A percentile compares a stretch with the other conserved stretches of the same genome.
These are phyloP conservation scores for Nothoprocta pentlandii DNA, from an alignment of 2,113 vertebrate species.

Conservation along the genomic window DNA sequence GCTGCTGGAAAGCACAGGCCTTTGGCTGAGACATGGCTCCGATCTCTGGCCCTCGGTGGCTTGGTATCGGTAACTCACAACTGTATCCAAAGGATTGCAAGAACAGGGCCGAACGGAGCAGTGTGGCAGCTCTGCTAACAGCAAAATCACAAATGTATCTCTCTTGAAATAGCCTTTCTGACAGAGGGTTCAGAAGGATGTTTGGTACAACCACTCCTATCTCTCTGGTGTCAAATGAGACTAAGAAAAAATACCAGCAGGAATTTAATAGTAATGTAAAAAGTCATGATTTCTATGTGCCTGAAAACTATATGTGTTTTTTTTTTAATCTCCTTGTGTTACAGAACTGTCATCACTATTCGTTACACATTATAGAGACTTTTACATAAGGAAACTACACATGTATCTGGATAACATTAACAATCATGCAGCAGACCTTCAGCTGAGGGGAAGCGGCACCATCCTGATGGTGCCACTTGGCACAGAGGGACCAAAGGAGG, in stretches of 20 bases:
- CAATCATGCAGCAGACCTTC: background rate
- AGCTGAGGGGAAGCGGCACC: background rate
- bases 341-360: background rate
- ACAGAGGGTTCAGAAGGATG: background rate
- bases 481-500: too few relatives aligned
- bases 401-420: background rate
- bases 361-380: background rate
- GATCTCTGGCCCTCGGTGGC: rapidly evolving
- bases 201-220: background rate
- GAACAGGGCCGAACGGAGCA: background rate
- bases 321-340: background rate
- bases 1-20: background rate
- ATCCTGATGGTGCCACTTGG: background rate
- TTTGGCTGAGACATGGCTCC: background rate
- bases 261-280: background rate
- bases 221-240: background rate
- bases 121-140: rapidly evolving
- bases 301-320: background rate
- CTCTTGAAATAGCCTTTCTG: background rate
- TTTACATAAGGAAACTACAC: background rate
- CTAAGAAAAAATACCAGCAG: background rate
- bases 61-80: background rate
- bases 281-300: background rate
- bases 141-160: background rate
- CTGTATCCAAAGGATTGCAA: rapidly evolving